Evolutionary conservation across 2,888 invertebrate species (phyloP).

Genomic region (Ceratothoa steindachneri): DNA sequence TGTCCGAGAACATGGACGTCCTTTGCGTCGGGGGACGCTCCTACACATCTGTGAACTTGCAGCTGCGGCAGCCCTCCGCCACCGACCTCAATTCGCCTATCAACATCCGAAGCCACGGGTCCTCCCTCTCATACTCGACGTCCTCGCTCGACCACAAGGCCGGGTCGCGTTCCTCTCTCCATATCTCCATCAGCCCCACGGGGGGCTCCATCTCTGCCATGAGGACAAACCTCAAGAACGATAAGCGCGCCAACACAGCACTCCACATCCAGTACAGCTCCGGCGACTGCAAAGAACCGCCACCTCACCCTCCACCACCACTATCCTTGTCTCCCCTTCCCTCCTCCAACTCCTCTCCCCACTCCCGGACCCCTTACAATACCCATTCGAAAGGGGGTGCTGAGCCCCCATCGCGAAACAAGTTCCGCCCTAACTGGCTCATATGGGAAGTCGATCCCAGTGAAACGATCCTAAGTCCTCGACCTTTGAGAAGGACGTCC

Average conservation of each 20-base stretch:
- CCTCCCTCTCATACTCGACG: constrained; percentile 45
- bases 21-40: constrained; percentile 38
- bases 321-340: not conserved
- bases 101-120: constrained; percentile 41
- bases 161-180: constrained; percentile 45
- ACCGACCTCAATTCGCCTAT: constrained; percentile 38
- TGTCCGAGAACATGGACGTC: constrained; percentile 27
- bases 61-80: constrained; percentile 39
- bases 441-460: not conserved
- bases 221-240: constrained; percentile 45
- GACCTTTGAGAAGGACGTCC: not conserved
- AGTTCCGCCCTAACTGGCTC: not conserved
- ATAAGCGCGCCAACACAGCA: constrained; percentile 44
- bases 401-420: not conserved
- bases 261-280: constrained; percentile 47
- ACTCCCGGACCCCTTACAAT: not conserved
- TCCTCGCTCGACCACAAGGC: constrained; percentile 44
- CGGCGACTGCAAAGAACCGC: constrained; percentile 17
- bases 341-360: not conserved
- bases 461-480: not conserved
- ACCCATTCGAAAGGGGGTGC: not conserved
- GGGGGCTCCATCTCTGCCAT: constrained; percentile 46
- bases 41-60: constrained; percentile 44
- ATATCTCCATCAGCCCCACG: constrained; percentile 46
- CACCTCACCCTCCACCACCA: no score